phyloP scores from a whole-genome alignment of 2,113 vertebrate genomes.

The Parus major region DNA sequence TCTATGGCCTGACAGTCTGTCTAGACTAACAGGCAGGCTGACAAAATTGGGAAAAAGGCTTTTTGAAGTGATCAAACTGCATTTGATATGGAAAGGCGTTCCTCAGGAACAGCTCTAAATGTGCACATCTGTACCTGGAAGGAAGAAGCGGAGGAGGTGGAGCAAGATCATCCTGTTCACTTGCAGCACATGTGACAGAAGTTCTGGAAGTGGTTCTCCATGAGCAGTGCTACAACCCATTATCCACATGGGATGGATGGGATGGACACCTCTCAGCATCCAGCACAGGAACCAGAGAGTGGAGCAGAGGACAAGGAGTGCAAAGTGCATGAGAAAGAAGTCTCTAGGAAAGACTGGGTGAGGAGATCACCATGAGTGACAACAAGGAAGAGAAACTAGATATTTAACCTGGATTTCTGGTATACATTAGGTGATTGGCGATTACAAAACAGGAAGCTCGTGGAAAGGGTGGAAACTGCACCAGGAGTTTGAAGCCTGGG shows the following conservation, averaged over 20 bases:
- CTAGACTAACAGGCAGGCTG: background rate
- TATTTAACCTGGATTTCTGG: background rate
- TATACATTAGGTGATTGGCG: background rate
- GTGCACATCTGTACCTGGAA: background rate
- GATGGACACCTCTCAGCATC: background rate
- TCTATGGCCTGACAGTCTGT: background rate
- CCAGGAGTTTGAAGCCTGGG: background rate
- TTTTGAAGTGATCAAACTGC: background rate
- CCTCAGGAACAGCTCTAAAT: background rate
- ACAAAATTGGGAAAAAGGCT: background rate
- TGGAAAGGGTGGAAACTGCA: background rate
- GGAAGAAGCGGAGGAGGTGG: background rate
- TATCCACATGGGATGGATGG: background rate
- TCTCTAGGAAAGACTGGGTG: background rate
- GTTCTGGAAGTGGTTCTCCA: background rate
- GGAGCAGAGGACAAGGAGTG: background rate
- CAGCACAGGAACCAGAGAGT: rapidly evolving
- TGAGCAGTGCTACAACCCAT: rapidly evolving
- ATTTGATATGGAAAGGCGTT: background rate
- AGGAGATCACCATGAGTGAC: background rate
- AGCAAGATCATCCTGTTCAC: background rate
- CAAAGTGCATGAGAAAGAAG: background rate
- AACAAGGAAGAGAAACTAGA: background rate
- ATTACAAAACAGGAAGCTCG: background rate
- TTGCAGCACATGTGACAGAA: background rate